Conservation (phyloP, 2,797 vertebrate species). For the Sebastes trivittatus region DNA sequence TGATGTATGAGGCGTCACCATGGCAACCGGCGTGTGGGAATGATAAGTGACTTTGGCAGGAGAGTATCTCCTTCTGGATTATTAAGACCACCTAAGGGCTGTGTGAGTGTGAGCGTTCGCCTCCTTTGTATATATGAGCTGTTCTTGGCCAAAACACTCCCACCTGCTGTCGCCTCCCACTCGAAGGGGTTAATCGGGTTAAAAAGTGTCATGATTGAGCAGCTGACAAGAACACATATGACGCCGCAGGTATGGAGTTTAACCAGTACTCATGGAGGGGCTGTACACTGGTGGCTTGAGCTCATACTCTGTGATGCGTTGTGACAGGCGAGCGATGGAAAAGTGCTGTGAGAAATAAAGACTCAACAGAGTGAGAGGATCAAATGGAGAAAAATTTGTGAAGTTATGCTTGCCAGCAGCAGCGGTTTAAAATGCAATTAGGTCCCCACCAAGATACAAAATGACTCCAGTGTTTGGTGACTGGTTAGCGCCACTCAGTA, state of each 20-base stretch:
- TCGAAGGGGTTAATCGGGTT: slow-evolving; percentile 49
- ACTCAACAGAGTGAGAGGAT: background rate
- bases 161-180: slow-evolving; percentile 35
- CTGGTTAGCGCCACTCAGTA: slow-evolving; percentile 22
- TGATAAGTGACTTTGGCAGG: slow-evolving; percentile 57
- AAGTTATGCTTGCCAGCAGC: slow-evolving; percentile 41
- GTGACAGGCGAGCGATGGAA: slow-evolving; percentile 26
- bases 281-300: background rate
- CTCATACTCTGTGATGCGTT: background rate
- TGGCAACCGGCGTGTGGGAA: slow-evolving; percentile 58
- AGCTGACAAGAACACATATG: slow-evolving; percentile 15
- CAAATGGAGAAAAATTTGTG: background rate
- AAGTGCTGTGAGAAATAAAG: slow-evolving; percentile 4
- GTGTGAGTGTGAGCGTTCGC: slow-evolving; percentile 11
- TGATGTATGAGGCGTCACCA: slow-evolving; percentile 64
- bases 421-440: slow-evolving; percentile 55
- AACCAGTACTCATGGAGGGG: background rate
- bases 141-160: background rate
- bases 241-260: slow-evolving; percentile 22
- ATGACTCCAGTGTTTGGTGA: slow-evolving; percentile 28
- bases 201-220: slow-evolving; percentile 20
- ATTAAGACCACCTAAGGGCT: slow-evolving; percentile 47
- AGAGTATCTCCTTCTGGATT: slow-evolving; percentile 55
- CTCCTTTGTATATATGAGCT: background rate
- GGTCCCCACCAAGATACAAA: slow-evolving; percentile 25